Percentiles rank a stretch among this genome's conserved stretches.
phyloP scores from a whole-genome alignment of 1,140 invertebrate species.

The honey bee (Apis mellifera) region Amel_HAv3.1 CM009932.2:12946001-12946500 shows the following conservation, averaged over 20 bases:
- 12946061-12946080: neutral
- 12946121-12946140: neutral
- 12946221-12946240: too few species aligned
- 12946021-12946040: constrained; percentile 28
- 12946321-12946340: neutral
- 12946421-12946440: neutral
- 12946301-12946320: too few species aligned
- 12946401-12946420: constrained; percentile 15
- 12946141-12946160: too few species aligned
- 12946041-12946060: neutral
- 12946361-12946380: neutral
- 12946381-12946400: constrained; percentile 4
- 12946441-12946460: neutral
- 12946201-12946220: neutral
- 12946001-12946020: constrained; percentile 29
- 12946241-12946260: neutral
- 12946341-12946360: neutral
- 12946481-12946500: constrained; percentile 9
- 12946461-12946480: constrained; percentile 2
- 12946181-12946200: neutral
- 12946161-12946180: neutral
- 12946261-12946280: neutral
- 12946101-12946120: neutral
- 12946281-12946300: neutral
- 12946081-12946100: neutral